Percentiles rank a stretch among this genome's conserved stretches.
Evolutionary conservation across 2,797 vertebrate species (phyloP).

Genomic region (Notoglanidium macrostoma): DNA sequence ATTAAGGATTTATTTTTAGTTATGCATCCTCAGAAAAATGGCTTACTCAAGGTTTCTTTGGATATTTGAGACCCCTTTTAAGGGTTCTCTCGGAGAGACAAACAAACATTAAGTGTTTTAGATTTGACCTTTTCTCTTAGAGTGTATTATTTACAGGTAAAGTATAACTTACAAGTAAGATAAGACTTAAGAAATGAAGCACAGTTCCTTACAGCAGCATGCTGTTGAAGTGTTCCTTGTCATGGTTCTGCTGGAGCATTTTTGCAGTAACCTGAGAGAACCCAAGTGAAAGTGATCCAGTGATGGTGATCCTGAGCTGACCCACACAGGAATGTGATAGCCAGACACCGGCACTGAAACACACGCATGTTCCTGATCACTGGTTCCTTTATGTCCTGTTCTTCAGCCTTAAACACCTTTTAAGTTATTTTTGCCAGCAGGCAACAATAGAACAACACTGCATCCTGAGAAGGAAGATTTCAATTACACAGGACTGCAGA

Average conservation of each 20-base stretch:
- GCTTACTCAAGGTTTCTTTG: not conserved
- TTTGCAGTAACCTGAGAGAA: constrained; percentile 73
- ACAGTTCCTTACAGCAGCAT: not conserved
- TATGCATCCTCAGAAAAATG: not conserved
- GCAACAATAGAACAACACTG: too few species aligned
- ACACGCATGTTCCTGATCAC: too few species aligned
- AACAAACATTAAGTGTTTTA: not conserved
- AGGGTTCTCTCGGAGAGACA: not conserved
- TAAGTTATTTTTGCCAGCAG: not conserved
- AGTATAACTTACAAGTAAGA: not conserved
- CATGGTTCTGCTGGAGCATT: constrained; percentile 21
- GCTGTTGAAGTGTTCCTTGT: not conserved
- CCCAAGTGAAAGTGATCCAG: constrained; percentile 71
- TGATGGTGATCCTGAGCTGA: constrained; percentile 48
- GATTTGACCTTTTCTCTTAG: not conserved
- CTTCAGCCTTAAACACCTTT: not conserved
- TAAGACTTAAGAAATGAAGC: not conserved
- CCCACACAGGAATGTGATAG: constrained; percentile 39
- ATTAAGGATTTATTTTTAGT: not conserved
- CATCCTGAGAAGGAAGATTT: not conserved
- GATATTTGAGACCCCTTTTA: not conserved
- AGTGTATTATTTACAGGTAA: not conserved
- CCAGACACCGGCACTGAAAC: not conserved
- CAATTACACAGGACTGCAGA: not conserved
- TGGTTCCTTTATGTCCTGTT: not conserved